Conservation (phyloP, 1,140 invertebrate genomes). For the Pseudomyrmex gracilis region DNA sequence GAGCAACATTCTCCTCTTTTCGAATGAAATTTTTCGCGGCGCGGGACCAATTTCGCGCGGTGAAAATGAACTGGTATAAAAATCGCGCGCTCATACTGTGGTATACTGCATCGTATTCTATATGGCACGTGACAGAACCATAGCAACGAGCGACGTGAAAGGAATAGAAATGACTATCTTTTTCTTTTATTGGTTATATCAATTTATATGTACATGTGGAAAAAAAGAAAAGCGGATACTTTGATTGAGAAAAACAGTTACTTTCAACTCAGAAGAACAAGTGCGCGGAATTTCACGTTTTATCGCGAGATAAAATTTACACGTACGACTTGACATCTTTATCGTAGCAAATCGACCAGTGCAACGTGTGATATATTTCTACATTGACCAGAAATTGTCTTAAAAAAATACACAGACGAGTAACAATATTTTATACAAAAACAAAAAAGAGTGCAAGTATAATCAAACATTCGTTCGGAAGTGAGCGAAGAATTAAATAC, state of each 20-base stretch:
- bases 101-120: not conserved
- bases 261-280: not conserved
- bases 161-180: not conserved
- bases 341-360: too few species aligned
- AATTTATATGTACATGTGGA: not conserved
- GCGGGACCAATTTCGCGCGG: too few species aligned
- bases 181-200: not conserved
- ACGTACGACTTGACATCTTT: not conserved
- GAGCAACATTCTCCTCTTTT: not conserved
- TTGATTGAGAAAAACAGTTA: not conserved
- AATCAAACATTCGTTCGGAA: too few species aligned
- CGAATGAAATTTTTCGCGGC: too few species aligned
- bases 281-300: too few species aligned
- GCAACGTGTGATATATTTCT: too few species aligned
- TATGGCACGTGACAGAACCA: slow-evolving; percentile 31
- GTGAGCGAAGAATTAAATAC: not conserved
- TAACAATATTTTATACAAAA: too few species aligned
- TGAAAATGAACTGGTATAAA: not conserved
- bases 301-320: too few species aligned
- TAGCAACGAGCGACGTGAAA: not conserved
- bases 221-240: not conserved
- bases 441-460: too few species aligned
- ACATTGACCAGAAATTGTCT: too few species aligned
- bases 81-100: not conserved
- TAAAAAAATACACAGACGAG: too few species aligned